A percentile compares a stretch with the other conserved stretches of the same genome.
Evolutionary conservation across 2,797 vertebrate species (phyloP).

Genomic region (Urocyon cinereoargenteus): DNA sequence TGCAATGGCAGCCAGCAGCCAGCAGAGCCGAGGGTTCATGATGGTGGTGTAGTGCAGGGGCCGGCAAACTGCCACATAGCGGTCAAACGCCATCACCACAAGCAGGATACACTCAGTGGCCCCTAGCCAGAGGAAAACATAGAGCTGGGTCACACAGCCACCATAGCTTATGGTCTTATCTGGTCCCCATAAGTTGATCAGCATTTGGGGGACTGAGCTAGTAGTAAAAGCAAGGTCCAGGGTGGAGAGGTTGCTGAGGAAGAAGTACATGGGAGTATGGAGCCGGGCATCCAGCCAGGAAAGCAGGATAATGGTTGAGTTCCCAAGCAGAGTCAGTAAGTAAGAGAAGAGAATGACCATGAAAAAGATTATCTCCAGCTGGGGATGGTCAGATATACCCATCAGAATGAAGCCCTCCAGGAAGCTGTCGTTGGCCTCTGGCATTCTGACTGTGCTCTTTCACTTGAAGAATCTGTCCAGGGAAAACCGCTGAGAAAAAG

Average conservation of each 20-base stretch:
- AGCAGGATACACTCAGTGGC: conserved; percentile 81
- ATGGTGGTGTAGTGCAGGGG: conserved; percentile 73
- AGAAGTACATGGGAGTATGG: conserved; percentile 80
- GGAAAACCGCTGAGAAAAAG: not conserved
- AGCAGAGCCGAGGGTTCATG: conserved; percentile 69
- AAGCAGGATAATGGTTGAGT: conserved; percentile 74
- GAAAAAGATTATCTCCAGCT: conserved; percentile 71
- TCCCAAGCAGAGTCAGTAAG: conserved; percentile 65
- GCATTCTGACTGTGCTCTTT: conserved; percentile 17
- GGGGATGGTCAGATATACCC: conserved; percentile 70
- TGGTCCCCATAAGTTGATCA: conserved; percentile 70
- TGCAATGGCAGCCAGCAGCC: conserved; percentile 56
- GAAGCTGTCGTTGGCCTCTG: not conserved
- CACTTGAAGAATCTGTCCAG: not conserved
- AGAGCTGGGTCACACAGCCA: conserved; percentile 79
- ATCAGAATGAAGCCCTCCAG: conserved; percentile 61
- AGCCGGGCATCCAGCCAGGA: conserved; percentile 64
- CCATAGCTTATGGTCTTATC: conserved; percentile 78
- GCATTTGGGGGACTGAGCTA: conserved; percentile 76
- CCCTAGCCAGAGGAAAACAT: conserved; percentile 79
- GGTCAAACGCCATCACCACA: conserved; percentile 79
- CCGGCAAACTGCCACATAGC: conserved; percentile 68
- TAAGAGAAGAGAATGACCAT: conserved; percentile 66
- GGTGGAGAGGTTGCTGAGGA: conserved; percentile 77
- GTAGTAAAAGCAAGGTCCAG: conserved; percentile 76